These are phyloP conservation scores for Dromius quadrimaculatus DNA, from an alignment of 2,888 invertebrate genomes.

Conservation along the genomic window DNA sequence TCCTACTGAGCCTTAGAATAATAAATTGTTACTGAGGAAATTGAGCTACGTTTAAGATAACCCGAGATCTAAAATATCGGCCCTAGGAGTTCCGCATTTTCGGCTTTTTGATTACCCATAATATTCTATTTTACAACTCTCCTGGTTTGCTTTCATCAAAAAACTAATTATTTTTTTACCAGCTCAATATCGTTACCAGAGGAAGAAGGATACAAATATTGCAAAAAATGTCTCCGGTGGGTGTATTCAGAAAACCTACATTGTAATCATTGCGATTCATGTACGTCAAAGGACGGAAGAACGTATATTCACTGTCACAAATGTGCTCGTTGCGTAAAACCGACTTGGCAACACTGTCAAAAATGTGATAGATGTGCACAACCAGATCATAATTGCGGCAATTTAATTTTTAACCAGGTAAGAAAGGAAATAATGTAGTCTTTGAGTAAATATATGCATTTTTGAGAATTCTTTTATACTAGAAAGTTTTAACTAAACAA, in stretches of 20 bases:
- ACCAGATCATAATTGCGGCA: slow-evolving; percentile 69
- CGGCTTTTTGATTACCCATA: no score
- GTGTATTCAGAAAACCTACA: slow-evolving; percentile 78
- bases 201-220: slow-evolving; percentile 78
- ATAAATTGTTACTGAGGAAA: no score
- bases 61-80: no score
- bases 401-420: slow-evolving; percentile 62
- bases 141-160: no score
- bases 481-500: no score
- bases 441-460: background rate
- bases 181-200: slow-evolving; percentile 68
- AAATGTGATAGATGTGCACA: slow-evolving; percentile 77
- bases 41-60: no score
- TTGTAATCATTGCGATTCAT: slow-evolving; percentile 78
- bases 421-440: no score
- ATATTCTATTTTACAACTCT: no score
- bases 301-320: slow-evolving; percentile 76
- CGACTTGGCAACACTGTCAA: slow-evolving; percentile 83
- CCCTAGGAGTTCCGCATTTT: no score
- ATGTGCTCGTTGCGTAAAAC: slow-evolving; percentile 85
- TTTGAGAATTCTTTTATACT: no score
- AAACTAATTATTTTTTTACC: background rate
- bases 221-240: slow-evolving; percentile 79
- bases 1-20: no score
- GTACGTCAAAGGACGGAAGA: slow-evolving; percentile 81